phyloP scores from a whole-genome alignment of 1,140 invertebrate genomes.

The Asobara japonica region DNA sequence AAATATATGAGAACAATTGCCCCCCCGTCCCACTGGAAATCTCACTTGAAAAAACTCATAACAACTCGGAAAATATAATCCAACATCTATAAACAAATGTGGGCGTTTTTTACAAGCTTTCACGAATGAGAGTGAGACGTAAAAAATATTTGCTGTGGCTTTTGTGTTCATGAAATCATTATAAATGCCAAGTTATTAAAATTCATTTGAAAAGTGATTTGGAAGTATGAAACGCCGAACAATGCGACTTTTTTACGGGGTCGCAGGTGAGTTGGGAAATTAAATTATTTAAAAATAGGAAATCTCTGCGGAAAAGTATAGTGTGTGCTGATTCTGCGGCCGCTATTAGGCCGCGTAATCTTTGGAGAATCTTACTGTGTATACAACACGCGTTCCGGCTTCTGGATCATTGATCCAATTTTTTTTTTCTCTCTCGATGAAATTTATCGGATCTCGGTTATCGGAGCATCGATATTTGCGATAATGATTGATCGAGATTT shows the following conservation, averaged over 20 bases:
- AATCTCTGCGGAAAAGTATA: conserved; percentile 9
- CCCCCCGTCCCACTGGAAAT: too few species aligned
- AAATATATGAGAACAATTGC: neutral
- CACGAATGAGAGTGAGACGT: conserved; percentile 35
- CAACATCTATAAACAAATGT: too few species aligned
- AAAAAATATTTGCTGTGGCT: conserved; percentile 30
- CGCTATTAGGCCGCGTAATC: conserved; percentile 11
- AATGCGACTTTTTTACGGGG: conserved; percentile 47
- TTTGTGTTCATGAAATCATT: conserved; percentile 7
- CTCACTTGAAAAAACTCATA: too few species aligned
- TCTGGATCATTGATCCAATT: conserved; percentile 25
- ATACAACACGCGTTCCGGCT: neutral
- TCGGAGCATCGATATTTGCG: neutral
- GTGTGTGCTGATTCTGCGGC: neutral
- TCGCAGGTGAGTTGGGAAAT: conserved; percentile 55
- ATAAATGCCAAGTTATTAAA: neutral
- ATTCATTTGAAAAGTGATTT: neutral
- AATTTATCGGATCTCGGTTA: neutral
- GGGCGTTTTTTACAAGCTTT: conserved; percentile 35
- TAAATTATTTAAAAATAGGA: conserved; percentile 5
- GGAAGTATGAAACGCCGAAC: conserved; percentile 14
- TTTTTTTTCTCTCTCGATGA: neutral
- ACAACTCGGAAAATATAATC: neutral
- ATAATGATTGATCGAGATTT: neutral
- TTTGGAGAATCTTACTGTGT: neutral